These are phyloP conservation scores for Arge pagana DNA, from an alignment of 2,888 invertebrate genomes.

Conservation along the genomic window DNA sequence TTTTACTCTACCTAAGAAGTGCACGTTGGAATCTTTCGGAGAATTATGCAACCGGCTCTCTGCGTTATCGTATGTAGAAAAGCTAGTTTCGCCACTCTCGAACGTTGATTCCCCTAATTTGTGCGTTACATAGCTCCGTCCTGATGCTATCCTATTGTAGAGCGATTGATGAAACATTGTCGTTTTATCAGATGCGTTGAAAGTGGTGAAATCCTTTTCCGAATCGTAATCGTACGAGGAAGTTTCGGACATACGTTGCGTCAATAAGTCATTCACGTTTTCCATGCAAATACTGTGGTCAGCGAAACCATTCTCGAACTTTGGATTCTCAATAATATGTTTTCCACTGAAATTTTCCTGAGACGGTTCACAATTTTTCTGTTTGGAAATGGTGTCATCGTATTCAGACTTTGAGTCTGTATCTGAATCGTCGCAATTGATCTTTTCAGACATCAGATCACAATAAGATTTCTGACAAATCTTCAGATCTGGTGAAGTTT, in stretches of 20 bases:
- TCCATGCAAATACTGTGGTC: slow-evolving; percentile 20
- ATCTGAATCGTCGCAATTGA: slow-evolving; percentile 8
- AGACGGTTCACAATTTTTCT: not conserved
- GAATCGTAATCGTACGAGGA: slow-evolving; percentile 11
- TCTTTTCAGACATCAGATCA: slow-evolving; percentile 16
- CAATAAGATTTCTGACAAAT: slow-evolving; percentile 15
- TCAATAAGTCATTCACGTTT: slow-evolving; percentile 13
- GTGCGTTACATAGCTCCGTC: slow-evolving; percentile 14
- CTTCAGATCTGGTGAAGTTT: slow-evolving; percentile 47
- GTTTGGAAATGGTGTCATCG: slow-evolving; percentile 11
- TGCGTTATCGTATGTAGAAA: slow-evolving; percentile 16
- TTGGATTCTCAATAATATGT: slow-evolving; percentile 18
- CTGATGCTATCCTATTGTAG: slow-evolving; percentile 13
- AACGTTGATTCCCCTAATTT: slow-evolving; percentile 15
- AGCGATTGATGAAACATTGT: slow-evolving; percentile 16
- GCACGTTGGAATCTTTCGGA: slow-evolving; percentile 11
- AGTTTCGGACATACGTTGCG: slow-evolving; percentile 19
- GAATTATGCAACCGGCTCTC: slow-evolving; percentile 14
- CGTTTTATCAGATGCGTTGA: slow-evolving; percentile 15
- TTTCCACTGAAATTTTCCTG: slow-evolving; percentile 16
- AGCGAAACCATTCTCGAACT: slow-evolving; percentile 11
- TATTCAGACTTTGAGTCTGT: slow-evolving; percentile 9
- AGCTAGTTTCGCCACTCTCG: slow-evolving; percentile 11
- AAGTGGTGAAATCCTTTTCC: slow-evolving; percentile 12
- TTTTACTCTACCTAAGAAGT: slow-evolving; percentile 18